Percentiles rank a stretch among this genome's conserved stretches.
These are phyloP conservation scores for Scaptodrosophila lebanonensis DNA, from an alignment of 1,140 invertebrate species.

Conservation along the genomic window DNA sequence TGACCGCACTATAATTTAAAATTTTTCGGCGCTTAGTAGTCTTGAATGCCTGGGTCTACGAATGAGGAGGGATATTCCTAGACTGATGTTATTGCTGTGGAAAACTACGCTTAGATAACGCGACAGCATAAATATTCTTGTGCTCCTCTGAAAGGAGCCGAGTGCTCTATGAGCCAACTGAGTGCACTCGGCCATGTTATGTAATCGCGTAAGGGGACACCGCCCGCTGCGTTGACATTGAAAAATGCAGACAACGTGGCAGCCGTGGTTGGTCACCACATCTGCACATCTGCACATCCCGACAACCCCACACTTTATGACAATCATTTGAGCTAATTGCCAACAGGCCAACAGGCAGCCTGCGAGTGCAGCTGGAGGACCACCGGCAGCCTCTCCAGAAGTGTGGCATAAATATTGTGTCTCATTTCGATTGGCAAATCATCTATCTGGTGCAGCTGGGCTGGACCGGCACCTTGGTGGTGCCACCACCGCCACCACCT, in stretches of 20 bases:
- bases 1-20: too few species aligned
- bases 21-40: too few species aligned
- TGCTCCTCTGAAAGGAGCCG: too few species aligned
- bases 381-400: conserved; percentile 41
- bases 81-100: too few species aligned
- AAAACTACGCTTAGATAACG: too few species aligned
- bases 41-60: too few species aligned
- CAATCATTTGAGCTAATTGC: conserved; percentile 73
- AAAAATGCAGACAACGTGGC: conserved; percentile 48
- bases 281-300: conserved; percentile 29
- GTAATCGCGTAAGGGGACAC: too few species aligned
- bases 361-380: conserved; percentile 20
- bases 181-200: conserved; percentile 15
- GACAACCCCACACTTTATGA: conserved; percentile 63
- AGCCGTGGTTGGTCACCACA: conserved; percentile 31
- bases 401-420: conserved; percentile 66
- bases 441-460: conserved; percentile 36
- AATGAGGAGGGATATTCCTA: too few species aligned
- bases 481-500: too few species aligned
- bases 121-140: too few species aligned
- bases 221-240: conserved; percentile 68
- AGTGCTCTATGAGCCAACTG: conserved; percentile 26
- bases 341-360: conserved; percentile 40
- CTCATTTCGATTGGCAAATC: conserved; percentile 57
- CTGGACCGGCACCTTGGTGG: background rate